Evolutionary conservation across 1,140 invertebrate species (phyloP).

Genomic region (Drosophila kikkawai): DNA sequence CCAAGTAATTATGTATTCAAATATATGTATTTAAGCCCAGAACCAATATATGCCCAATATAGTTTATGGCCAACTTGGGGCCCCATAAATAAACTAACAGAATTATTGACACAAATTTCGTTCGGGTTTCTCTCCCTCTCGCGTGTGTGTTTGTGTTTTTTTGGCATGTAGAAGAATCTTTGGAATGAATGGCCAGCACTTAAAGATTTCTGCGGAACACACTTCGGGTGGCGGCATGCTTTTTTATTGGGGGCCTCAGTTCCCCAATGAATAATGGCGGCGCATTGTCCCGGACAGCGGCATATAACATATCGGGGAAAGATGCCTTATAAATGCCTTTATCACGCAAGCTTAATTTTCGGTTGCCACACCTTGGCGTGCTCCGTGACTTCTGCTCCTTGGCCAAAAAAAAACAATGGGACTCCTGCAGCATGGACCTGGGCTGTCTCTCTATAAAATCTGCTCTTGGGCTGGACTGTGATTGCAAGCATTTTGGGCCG

Average conservation of each 20-base stretch:
- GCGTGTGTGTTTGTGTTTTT: slow-evolving; percentile 23
- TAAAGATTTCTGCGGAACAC: slow-evolving; percentile 52
- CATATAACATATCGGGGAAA: slow-evolving; percentile 7
- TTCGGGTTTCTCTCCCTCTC: slow-evolving; percentile 22
- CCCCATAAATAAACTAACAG: slow-evolving; percentile 71
- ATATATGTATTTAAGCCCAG: slow-evolving; percentile 39
- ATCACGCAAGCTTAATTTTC: slow-evolving; percentile 58
- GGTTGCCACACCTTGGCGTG: slow-evolving; percentile 64
- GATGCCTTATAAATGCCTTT: slow-evolving; percentile 22
- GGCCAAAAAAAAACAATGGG: slow-evolving; percentile 19
- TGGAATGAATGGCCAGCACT: slow-evolving; percentile 65
- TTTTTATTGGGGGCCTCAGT: slow-evolving; percentile 32
- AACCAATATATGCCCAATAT: slow-evolving; percentile 45
- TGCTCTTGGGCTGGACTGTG: background rate
- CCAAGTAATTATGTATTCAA: slow-evolving; percentile 69
- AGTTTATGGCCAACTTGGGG: slow-evolving; percentile 62
- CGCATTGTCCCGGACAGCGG: slow-evolving; percentile 60
- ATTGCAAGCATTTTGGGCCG: slow-evolving; percentile 19
- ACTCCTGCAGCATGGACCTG: slow-evolving; percentile 35
- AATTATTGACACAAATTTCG: slow-evolving; percentile 68
- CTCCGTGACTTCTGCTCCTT: slow-evolving; percentile 6
- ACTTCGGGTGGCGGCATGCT: slow-evolving; percentile 35
- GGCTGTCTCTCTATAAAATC: background rate
- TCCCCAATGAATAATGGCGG: slow-evolving; percentile 63
- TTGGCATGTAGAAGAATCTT: slow-evolving; percentile 61